Evolutionary conservation across 2,797 vertebrate species (phyloP).

Genomic region (Sylvia borin): DNA sequence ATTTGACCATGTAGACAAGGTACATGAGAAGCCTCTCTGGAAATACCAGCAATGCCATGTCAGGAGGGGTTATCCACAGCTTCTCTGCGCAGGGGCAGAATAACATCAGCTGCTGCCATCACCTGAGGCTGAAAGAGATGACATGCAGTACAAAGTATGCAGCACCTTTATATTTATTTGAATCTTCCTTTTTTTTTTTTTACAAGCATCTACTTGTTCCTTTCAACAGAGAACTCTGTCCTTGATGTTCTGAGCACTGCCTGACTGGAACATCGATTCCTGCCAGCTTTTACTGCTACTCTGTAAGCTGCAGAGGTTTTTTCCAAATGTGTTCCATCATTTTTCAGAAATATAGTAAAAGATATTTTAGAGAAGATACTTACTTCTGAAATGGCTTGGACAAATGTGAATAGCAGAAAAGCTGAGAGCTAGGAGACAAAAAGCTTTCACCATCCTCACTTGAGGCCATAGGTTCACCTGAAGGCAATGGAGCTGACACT

Average conservation of each 20-base stretch:
- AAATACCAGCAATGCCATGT: neutral
- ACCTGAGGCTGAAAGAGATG: neutral
- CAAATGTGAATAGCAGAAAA: neutral
- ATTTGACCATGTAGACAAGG: neutral
- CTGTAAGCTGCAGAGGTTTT: neutral
- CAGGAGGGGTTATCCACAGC: fast-evolving
- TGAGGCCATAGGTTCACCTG: neutral
- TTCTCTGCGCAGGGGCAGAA: neutral
- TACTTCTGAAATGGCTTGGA: neutral
- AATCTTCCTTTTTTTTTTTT: neutral
- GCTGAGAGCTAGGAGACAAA: neutral
- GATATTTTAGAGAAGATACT: neutral
- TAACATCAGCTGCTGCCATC: neutral
- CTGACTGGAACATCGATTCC: neutral
- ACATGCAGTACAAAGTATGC: neutral
- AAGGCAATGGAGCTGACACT: neutral
- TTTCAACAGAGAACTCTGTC: neutral
- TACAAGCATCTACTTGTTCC: neutral
- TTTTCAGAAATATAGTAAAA: neutral
- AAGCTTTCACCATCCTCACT: neutral
- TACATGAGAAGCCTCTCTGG: neutral
- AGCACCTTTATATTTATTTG: neutral
- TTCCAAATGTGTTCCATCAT: neutral
- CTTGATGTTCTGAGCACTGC: neutral
- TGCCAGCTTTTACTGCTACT: neutral